phyloP scores from a whole-genome alignment of 2,113 vertebrate species.

The Felis chaus region DNA sequence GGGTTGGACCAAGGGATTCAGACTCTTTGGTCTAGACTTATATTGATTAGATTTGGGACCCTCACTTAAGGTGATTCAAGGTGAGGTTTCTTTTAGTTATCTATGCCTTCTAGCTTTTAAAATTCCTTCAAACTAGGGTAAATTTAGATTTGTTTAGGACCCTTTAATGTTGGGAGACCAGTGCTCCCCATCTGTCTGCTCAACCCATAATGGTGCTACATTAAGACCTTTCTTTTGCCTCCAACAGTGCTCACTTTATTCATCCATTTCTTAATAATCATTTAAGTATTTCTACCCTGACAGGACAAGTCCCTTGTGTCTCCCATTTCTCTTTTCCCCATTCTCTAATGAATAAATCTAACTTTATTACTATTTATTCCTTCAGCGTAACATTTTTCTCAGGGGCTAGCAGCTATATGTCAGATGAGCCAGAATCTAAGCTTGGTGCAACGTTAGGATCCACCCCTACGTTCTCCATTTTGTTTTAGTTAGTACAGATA shows the following conservation, averaged over 20 bases:
- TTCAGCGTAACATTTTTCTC: neutral
- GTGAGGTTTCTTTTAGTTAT: neutral
- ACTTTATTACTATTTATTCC: constrained; percentile 8
- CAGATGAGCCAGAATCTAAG: constrained; percentile 8
- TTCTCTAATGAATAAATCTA: constrained; percentile 10
- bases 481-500: neutral
- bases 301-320: neutral
- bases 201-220: neutral
- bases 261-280: neutral
- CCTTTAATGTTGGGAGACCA: neutral
- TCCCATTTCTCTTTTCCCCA: neutral
- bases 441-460: neutral
- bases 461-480: constrained; percentile 2
- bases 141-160: neutral
- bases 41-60: neutral
- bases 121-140: neutral
- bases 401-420: neutral
- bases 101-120: neutral
- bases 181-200: neutral
- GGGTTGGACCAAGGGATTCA: neutral
- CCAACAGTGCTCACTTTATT: neutral
- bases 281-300: neutral
- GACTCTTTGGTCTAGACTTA: neutral
- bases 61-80: neutral
- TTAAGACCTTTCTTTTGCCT: constrained; percentile 19